These are phyloP conservation scores for Chromoteleia sp. DNA, from an alignment of 2,888 invertebrate genomes.

Conservation along the genomic window DNA sequence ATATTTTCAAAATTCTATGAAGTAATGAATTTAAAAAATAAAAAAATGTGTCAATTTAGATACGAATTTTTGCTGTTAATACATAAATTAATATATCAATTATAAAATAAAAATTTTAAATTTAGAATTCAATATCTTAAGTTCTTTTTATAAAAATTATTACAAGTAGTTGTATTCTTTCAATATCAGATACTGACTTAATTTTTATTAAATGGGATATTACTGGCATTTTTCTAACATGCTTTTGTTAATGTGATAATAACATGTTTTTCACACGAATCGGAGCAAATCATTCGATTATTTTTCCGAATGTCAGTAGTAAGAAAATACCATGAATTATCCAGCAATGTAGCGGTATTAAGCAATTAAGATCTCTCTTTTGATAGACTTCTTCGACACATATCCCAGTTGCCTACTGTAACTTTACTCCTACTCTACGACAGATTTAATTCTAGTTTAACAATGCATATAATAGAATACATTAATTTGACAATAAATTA, in stretches of 20 bases:
- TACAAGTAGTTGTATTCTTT: too few relatives aligned
- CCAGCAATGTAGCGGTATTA: conserved; percentile 67
- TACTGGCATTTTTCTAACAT: background rate
- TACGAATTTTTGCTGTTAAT: too few relatives aligned
- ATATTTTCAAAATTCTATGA: too few relatives aligned
- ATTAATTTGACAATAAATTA: background rate
- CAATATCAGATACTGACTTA: background rate
- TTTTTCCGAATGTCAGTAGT: conserved; percentile 54
- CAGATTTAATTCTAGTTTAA: conserved; percentile 39
- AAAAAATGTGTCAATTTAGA: too few relatives aligned
- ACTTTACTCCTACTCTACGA: conserved; percentile 44
- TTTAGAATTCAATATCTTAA: too few relatives aligned
- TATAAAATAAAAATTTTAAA: too few relatives aligned
- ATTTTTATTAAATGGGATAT: conserved; percentile 16
- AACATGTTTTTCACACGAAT: conserved; percentile 31
- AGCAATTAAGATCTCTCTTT: conserved; percentile 67
- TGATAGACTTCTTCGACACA: conserved; percentile 66
- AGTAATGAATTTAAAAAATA: too few relatives aligned
- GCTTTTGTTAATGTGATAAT: conserved; percentile 39
- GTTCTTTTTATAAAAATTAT: too few relatives aligned
- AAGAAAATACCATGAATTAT: conserved; percentile 65
- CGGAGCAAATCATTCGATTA: conserved; percentile 52
- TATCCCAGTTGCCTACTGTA: conserved; percentile 66
- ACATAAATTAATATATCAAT: too few relatives aligned
- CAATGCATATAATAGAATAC: background rate